These are phyloP conservation scores for Caenorhabditis wallacei DNA, from an alignment of 2,888 invertebrate genomes.

Conservation along the genomic window DNA sequence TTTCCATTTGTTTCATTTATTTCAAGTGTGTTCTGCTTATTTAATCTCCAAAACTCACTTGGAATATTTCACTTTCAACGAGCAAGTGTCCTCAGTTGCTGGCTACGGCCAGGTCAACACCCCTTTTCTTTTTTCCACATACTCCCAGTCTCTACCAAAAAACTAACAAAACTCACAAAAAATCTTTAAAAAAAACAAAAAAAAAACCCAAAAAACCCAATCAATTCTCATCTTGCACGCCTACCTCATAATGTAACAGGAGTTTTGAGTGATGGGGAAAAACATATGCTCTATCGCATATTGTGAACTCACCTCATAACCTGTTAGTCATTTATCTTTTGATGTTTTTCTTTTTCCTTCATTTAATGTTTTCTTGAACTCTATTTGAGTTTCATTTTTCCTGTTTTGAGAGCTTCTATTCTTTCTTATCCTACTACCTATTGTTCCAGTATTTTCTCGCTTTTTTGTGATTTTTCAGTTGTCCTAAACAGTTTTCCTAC, in stretches of 20 bases:
- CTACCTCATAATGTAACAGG: background rate
- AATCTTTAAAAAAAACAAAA: background rate
- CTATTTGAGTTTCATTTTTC: background rate
- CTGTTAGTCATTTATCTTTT: background rate
- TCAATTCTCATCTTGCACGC: background rate
- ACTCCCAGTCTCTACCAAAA: background rate
- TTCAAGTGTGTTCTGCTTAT: background rate
- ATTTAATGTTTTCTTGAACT: too few relatives aligned
- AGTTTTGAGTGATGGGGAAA: background rate
- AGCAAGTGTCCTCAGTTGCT: background rate
- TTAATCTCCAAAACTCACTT: background rate
- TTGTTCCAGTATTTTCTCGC: too few relatives aligned
- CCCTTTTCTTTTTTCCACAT: too few relatives aligned
- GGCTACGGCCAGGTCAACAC: background rate
- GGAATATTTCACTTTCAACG: background rate
- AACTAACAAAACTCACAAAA: background rate
- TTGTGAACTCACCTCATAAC: background rate
- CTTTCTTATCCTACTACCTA: too few relatives aligned
- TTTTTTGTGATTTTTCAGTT: too few relatives aligned
- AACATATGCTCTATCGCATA: background rate
- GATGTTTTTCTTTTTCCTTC: background rate
- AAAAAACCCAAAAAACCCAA: background rate
- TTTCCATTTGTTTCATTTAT: too few relatives aligned
- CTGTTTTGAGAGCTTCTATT: background rate
- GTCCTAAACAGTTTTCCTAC: too few relatives aligned